Evolutionary conservation across 2,888 invertebrate species (phyloP), one percentile per base, ranked within the genome.

Genomic region (Melanotus villosus): DNA sequence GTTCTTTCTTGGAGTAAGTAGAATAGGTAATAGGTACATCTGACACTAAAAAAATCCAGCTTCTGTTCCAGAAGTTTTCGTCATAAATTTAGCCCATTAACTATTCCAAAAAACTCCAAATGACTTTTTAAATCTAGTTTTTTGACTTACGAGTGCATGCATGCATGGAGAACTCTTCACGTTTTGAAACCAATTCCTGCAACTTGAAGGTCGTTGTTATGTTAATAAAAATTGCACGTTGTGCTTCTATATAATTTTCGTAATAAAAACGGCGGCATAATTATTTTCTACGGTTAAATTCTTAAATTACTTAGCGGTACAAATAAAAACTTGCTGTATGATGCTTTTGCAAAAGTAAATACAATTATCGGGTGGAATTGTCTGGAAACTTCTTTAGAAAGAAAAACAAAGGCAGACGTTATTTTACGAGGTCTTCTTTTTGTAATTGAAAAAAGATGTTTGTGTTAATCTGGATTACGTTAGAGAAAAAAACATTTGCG

Each of bases 271-370:
- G 9, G 4, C 14, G 16, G 2, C 16, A 12, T 41, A 41, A 41
- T 41, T 41, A 16, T 41, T 41, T 38, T 41, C 18, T 41, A 41
- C 16, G 41, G 41, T 41, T 38, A 16, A 41, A 41, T 41, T 41
- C 16, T 14, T 41, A 41, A 41, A 16, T 41, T 41, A 16, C 5
- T 7, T 14, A 7, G 6, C 14, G 18, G 1, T 41, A 18, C 6
- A n/a, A n/a, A n/a, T n/a, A n/a, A 41, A 41, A 41, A 41, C 26
- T 26, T 9, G 41, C 7, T 7, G 41, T 16, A 12, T 16, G 41
- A 6, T 38, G 36, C 12, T 5, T 38, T n/a, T 41, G 16, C 18
- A 14, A 12, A 16, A 41, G 41, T 41, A 41, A 41, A 41, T 41
- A 18, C 41, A 41, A 41, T 18, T 18, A 18, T 4, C 7, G 3